Conservation (phyloP, 2,888 invertebrate genomes). For the Philaethria dido region DNA sequence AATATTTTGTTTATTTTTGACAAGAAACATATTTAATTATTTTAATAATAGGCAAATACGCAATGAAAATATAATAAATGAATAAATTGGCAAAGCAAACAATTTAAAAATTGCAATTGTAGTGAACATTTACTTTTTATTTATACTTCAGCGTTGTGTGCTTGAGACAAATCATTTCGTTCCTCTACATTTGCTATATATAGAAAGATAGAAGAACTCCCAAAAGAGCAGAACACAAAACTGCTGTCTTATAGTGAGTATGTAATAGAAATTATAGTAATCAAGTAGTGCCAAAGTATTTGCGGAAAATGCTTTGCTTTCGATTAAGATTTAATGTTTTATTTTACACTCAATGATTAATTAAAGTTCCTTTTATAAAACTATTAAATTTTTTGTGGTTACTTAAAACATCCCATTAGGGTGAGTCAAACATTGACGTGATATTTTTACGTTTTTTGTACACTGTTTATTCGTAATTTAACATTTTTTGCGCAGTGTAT, state of each 20-base stretch:
- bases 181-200: too few species aligned
- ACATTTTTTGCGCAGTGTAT: background rate
- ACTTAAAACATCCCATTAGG: background rate
- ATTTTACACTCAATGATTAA: background rate
- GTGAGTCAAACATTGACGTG: slow-evolving; percentile 8
- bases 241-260: background rate
- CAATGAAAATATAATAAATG: background rate
- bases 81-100: too few species aligned
- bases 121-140: too few species aligned
- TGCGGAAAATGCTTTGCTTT: too few species aligned
- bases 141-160: too few species aligned
- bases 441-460: background rate
- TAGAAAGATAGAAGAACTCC: too few species aligned
- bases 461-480: background rate
- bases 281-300: too few species aligned
- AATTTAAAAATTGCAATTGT: too few species aligned
- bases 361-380: background rate
- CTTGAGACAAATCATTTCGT: background rate
- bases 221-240: too few species aligned
- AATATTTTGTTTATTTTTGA: background rate
- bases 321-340: background rate
- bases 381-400: background rate
- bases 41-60: background rate
- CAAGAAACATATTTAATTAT: too few species aligned
- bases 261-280: background rate